These are phyloP conservation scores for Popillia japonica DNA, from an alignment of 1,140 invertebrate species.

Conservation along the genomic window DNA sequence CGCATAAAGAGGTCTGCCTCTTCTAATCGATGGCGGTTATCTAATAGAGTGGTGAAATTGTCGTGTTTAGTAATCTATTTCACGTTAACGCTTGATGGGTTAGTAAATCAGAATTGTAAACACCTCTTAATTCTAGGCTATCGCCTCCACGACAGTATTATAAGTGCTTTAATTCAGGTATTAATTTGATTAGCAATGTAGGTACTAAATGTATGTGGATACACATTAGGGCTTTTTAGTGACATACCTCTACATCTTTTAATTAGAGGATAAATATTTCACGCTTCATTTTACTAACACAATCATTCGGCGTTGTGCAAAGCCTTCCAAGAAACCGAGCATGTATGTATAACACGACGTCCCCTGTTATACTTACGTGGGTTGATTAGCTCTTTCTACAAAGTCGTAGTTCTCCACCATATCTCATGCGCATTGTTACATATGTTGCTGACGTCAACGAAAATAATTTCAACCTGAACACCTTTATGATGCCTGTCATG, in stretches of 20 bases:
- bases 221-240: too few species aligned
- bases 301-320: not conserved
- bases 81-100: too few species aligned
- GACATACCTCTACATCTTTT: too few species aligned
- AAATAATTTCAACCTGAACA: not conserved
- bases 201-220: too few species aligned
- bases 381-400: conserved; percentile 4
- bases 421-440: not conserved
- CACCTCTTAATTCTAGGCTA: too few species aligned
- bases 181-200: too few species aligned
- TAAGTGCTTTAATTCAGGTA: too few species aligned
- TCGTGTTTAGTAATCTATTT: too few species aligned
- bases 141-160: too few species aligned
- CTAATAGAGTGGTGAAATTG: too few species aligned
- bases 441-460: conserved; percentile 2
- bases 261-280: too few species aligned
- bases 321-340: not conserved
- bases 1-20: not conserved
- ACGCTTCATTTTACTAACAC: not conserved
- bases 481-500: not conserved
- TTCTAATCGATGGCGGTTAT: not conserved
- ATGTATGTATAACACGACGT: not conserved
- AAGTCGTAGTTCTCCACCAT: not conserved
- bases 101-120: too few species aligned
- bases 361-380: not conserved